A percentile compares a stretch with the other conserved stretches of the same genome.
Evolutionary conservation across 2,113 vertebrate species (phyloP).

Genomic region (Podarcis muralis): DNA sequence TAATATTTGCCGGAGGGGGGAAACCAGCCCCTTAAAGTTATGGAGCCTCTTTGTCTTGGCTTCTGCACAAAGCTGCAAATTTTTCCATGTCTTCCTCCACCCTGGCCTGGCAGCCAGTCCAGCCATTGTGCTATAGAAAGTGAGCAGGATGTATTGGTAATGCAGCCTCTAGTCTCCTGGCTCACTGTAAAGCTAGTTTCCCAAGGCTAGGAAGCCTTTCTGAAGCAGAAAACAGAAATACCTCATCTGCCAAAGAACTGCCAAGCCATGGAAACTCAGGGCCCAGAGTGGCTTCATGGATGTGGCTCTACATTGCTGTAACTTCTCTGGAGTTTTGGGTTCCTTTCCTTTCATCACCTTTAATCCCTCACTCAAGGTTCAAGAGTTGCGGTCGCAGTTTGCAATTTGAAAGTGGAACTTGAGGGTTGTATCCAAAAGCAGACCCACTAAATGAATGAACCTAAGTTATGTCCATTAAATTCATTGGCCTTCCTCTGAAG

Average conservation of each 20-base stretch:
- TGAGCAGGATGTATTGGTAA: slow-evolving; percentile 59
- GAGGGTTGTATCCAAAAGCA: no score
- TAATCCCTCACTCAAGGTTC: background rate
- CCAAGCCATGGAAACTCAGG: background rate
- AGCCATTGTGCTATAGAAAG: slow-evolving; percentile 55
- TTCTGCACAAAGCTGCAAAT: slow-evolving; percentile 50
- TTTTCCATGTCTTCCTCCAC: background rate
- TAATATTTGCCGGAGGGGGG: background rate
- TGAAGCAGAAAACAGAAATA: slow-evolving; percentile 23
- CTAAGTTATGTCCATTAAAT: no score
- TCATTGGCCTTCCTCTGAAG: no score
- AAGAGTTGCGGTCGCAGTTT: slow-evolving; percentile 45
- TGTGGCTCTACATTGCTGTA: background rate
- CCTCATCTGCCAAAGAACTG: slow-evolving; percentile 2
- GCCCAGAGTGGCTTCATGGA: background rate
- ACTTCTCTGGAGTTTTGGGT: background rate
- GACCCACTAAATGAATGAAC: no score
- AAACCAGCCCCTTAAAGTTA: slow-evolving; percentile 10
- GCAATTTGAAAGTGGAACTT: slow-evolving; percentile 6
- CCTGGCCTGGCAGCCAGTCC: slow-evolving; percentile 52
- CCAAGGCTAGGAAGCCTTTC: background rate
- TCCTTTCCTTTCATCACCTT: accelerated
- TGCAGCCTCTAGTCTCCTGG: background rate
- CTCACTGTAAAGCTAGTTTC: background rate
- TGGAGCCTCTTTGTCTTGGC: slow-evolving; percentile 46